A percentile compares a stretch with the other conserved stretches of the same genome.
Evolutionary conservation across 2,797 vertebrate genomes (phyloP).

Genomic region (Nothura maculosa): DNA sequence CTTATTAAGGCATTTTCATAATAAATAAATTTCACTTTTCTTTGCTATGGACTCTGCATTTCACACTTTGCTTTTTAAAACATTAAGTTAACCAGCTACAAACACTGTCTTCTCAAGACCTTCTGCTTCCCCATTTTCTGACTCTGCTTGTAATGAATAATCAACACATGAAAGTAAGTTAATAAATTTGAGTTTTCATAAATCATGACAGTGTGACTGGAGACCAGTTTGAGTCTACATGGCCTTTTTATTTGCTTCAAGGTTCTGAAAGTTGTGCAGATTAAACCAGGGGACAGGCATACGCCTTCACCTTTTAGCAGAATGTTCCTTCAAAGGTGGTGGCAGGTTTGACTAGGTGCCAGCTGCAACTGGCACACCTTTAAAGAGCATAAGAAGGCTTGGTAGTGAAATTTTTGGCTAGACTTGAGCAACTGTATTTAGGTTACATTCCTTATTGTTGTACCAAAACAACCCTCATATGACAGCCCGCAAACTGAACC

Average conservation of each 20-base stretch:
- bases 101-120: not conserved
- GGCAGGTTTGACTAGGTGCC: slow-evolving; percentile 49
- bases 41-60: not conserved
- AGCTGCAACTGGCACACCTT: slow-evolving; percentile 31
- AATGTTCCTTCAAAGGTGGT: slow-evolving; percentile 35
- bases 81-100: not conserved
- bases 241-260: slow-evolving; percentile 19
- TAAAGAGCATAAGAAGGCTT: not conserved
- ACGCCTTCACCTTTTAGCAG: slow-evolving; percentile 28
- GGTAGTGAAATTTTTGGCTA: slow-evolving; percentile 30
- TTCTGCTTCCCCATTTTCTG: not conserved
- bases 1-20: not conserved
- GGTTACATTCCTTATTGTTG: slow-evolving; percentile 39
- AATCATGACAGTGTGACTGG: not conserved
- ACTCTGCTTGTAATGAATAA: slow-evolving; percentile 10
- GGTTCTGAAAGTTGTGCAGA: not conserved
- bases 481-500: not conserved
- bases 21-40: not conserved
- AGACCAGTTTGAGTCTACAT: not conserved
- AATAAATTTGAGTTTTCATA: slow-evolving; percentile 26
- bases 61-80: slow-evolving; percentile 3
- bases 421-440: slow-evolving; percentile 46
- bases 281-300: slow-evolving; percentile 15
- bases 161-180: slow-evolving; percentile 1
- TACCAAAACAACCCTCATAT: slow-evolving; percentile 32